Base-by-base conservation (phyloP, 2,888 invertebrate genomes). In the Drosophila limbata region DNA sequence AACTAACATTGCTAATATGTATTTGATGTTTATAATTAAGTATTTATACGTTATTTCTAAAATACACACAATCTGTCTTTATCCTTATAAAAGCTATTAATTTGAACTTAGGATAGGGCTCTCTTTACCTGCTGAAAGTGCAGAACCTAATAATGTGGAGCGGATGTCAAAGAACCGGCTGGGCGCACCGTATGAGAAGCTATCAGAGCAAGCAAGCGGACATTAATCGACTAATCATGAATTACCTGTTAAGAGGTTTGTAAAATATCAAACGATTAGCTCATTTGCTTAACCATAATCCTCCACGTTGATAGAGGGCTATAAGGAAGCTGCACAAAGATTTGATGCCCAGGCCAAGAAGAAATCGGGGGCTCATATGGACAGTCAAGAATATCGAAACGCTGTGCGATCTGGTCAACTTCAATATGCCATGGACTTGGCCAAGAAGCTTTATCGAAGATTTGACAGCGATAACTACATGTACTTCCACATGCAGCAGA, bases 401-500 rank as follows among this genome's bases (percentile, higher is more conserved):
- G 88, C 85, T 3, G 52, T 89, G 35, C 65, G 72, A 0, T 62
- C 65, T 11, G 76, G 71, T 0, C 79, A 84, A 6, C 48, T 84
- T 1, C 70, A 84, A 25, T 81, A 84, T 31, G 84, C 84, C 42
- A 67, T 87, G 40, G 76, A 87, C 8, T 56, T 87, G 76, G 84
- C 84, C 37, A 73, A 65, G 4, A 68, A 73, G 25, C 25, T 84
- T 0, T 87, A 87, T 48, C 66, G 71, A 0, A 69, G 51, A 13
- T 84, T 72, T 4, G 82, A 78, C 47, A 69, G 73, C 50, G 85
- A 84, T n/a, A 84, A 87, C 42, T 89, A 87, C 35, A 84, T 84
- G 61, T 84, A 87, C 50, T 84, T 84, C 31, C 84, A 84, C 66
- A 84, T 84, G 84, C 84, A 84, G 37, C 84, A 84, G 45, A 28